Percentiles rank a stretch among this genome's conserved stretches.
These are phyloP conservation scores for Nasua narica DNA, from an alignment of 2,797 vertebrate species.

Conservation along the genomic window DNA sequence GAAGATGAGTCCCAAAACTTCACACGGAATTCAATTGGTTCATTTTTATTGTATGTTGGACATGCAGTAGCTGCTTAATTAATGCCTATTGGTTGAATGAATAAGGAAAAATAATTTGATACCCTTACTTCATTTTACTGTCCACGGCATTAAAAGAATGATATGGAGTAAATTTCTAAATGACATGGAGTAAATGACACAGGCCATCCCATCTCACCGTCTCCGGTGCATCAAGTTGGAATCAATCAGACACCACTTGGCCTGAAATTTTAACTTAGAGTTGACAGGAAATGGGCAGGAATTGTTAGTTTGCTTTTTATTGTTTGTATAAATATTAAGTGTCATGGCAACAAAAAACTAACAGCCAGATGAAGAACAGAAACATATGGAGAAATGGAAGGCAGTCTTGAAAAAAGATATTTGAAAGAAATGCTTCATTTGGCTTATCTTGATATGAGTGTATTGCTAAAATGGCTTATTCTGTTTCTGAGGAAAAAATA, in stretches of 20 bases:
- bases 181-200: background rate
- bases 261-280: conserved; percentile 53
- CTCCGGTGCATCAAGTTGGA: conserved; percentile 34
- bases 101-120: conserved; percentile 15
- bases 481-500: background rate
- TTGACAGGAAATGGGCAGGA: conserved; percentile 57
- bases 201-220: conserved; percentile 1
- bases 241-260: conserved; percentile 45
- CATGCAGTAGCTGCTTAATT: background rate
- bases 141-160: background rate
- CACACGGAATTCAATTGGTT: background rate
- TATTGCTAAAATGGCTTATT: background rate
- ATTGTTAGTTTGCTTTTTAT: conserved; percentile 45
- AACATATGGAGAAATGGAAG: conserved; percentile 50
- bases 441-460: background rate
- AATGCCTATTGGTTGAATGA: background rate
- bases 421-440: conserved; percentile 49
- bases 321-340: conserved; percentile 64
- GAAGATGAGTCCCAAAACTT: background rate
- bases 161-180: background rate
- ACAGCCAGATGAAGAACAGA: conserved; percentile 63
- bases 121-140: background rate
- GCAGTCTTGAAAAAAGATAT: background rate
- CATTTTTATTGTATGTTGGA: background rate
- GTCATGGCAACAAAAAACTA: conserved; percentile 49